Evolutionary conservation across 1,140 invertebrate species (phyloP), one percentile per base, ranked within the genome.

Genomic region (Drosophila ambigua): DNA sequence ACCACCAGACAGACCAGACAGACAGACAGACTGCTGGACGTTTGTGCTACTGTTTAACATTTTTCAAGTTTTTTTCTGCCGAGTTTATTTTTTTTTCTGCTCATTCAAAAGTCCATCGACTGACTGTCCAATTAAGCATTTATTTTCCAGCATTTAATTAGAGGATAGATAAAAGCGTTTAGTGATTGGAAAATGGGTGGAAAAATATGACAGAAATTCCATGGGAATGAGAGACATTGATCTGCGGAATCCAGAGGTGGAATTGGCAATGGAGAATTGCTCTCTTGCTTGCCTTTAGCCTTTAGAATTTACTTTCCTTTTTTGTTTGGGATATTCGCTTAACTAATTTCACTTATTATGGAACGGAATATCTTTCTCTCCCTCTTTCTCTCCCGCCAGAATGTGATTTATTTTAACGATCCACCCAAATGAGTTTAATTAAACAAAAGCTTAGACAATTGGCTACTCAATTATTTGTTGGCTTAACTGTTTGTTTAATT

Each of bases 111-210:
- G 81, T 85, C 82, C 78, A 85, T 87, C 72, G 65, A 54, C 35
- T 39, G 11, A 39, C 81, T 85, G 81, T 85, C 81, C 81, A 85
- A 85, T 85, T 85, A 85, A 87, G 83, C 67, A 79, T 84, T 82
- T 81, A 81, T 76, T 85, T 82, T 69, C 51, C 64, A 62, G 74
- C 73, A 59, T 87, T 85, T 85, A 85, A 85, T 85, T 85, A 85
- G 78, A 75, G 60, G 44, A 77, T 77, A 87, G 87, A 85, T 39
- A 77, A 82, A 15, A 55, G 51, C 65, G 54, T 64, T 59, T 73
- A 61, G 46, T 72, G 39, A 45, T 49, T 58, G 60, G 65, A 43
- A 58, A 49, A 51, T 67, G 60, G 62, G 60, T 66, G 75, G 48
- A 72, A 55, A 62, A 69, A 74, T 79, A 79, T 49, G 73, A 60